Evolutionary conservation across 23 tunicate species (phyloP).

Genomic region (Clavelina lepadiformis): DNA sequence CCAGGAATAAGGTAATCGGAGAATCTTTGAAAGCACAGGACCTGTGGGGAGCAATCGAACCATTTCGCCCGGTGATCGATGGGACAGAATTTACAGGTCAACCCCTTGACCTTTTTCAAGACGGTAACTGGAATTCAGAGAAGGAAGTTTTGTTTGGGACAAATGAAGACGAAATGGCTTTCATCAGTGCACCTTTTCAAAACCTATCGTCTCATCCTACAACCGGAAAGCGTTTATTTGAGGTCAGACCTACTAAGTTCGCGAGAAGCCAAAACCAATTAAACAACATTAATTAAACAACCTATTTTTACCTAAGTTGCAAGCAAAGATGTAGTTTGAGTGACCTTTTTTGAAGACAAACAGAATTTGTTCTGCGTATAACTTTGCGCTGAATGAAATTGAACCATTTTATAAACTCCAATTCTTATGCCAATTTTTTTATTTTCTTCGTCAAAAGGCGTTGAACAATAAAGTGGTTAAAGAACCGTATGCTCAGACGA

Average conservation of each 20-base stretch:
- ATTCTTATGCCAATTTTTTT: too few species aligned
- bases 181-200: slow-evolving; percentile 6
- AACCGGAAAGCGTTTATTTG: slow-evolving; percentile 4
- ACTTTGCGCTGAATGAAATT: too few species aligned
- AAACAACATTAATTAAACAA: too few species aligned
- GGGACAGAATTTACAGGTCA: slow-evolving; percentile 62
- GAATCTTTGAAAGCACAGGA: slow-evolving; percentile 31
- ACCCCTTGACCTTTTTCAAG: slow-evolving; percentile 45
- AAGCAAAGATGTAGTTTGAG: too few species aligned
- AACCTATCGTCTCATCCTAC: too few species aligned
- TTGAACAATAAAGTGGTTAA: slow-evolving; percentile 24
- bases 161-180: slow-evolving; percentile 48
- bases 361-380: too few species aligned
- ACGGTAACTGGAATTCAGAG: slow-evolving; percentile 66
- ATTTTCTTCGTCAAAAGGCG: too few species aligned
- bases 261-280: too few species aligned
- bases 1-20: slow-evolving; percentile 13
- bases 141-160: slow-evolving; percentile 55
- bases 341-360: too few species aligned
- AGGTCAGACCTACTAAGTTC: slow-evolving; percentile 9
- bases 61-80: slow-evolving; percentile 72
- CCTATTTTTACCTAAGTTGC: too few species aligned
- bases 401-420: too few species aligned
- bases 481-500: slow-evolving; percentile 5
- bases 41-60: slow-evolving; percentile 38